Evolutionary conservation across 2,888 invertebrate species (phyloP).

Genomic region (Eurytoma adleriae): DNA sequence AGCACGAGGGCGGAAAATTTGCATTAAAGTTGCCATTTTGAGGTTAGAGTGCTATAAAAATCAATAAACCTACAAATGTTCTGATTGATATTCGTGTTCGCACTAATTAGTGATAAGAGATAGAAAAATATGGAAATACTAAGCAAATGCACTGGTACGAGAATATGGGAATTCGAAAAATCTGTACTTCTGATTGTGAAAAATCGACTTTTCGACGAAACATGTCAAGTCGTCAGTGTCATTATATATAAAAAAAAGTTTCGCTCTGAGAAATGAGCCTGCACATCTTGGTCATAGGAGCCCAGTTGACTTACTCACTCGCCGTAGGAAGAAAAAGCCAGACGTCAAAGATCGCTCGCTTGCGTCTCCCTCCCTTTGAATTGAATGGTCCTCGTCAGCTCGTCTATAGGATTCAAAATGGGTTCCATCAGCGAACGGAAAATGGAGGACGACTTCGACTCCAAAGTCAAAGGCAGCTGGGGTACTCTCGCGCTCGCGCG

Average conservation of each 20-base stretch:
- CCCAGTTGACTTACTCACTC: not conserved
- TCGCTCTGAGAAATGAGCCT: conserved; percentile 49
- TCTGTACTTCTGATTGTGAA: conserved; percentile 48
- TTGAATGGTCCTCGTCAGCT: conserved; percentile 63
- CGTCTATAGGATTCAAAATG: conserved; percentile 65
- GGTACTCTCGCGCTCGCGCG: conserved; percentile 58
- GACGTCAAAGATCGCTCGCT: conserved; percentile 51
- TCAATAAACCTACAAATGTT: not conserved
- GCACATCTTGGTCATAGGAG: not conserved
- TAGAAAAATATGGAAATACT: not conserved
- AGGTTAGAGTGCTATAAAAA: too few relatives aligned
- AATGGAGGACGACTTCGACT: conserved; percentile 61
- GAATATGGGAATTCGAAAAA: conserved; percentile 48
- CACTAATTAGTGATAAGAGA: not conserved
- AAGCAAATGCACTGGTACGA: conserved; percentile 7
- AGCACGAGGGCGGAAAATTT: too few relatives aligned
- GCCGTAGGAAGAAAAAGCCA: conserved; percentile 35
- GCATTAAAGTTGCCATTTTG: too few relatives aligned
- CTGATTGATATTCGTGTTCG: not conserved
- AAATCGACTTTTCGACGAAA: conserved; percentile 57
- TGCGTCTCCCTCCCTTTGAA: conserved; percentile 55
- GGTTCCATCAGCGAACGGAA: conserved; percentile 65
- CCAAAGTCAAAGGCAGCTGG: conserved; percentile 61
- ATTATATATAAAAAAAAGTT: conserved; percentile 47
- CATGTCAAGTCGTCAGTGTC: conserved; percentile 56